Evolutionary conservation across 2,113 vertebrate species (phyloP).

Genomic region (Hippopotamus amphibius): DNA sequence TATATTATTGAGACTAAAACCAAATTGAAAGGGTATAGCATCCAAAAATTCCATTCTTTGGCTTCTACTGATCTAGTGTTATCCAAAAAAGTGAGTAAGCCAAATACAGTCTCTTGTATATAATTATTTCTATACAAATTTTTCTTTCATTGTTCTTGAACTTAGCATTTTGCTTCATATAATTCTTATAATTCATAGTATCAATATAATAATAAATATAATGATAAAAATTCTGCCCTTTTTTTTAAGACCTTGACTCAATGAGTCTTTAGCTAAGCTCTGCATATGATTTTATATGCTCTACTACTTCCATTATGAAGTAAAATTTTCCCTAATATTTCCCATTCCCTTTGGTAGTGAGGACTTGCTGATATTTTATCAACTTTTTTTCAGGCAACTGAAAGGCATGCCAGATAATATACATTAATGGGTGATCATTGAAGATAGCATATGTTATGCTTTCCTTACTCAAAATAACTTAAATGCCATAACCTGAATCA

Average conservation of each 20-base stretch:
- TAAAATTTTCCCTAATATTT: not conserved
- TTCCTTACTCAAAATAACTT: not conserved
- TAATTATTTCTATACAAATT: not conserved
- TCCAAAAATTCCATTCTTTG: not conserved
- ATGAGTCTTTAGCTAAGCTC: not conserved
- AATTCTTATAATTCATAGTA: not conserved
- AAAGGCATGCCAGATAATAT: not conserved
- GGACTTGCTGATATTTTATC: not conserved
- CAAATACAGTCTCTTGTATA: not conserved
- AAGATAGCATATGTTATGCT: not conserved
- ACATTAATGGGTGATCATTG: not conserved
- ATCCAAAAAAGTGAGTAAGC: not conserved
- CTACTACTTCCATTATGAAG: not conserved
- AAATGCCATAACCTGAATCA: not conserved
- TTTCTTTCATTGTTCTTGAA: not conserved
- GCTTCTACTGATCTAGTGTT: not conserved
- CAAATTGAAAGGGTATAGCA: not conserved
- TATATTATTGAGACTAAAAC: not conserved
- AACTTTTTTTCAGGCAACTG: not conserved
- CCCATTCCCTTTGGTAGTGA: not conserved
- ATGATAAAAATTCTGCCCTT: not conserved
- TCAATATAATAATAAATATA: not conserved
- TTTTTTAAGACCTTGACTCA: not conserved
- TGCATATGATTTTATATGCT: not conserved
- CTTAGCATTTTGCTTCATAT: not conserved